A percentile compares a stretch with the other conserved stretches of the same genome.
phyloP scores from a whole-genome alignment of 2,888 invertebrate species.

The Lepeophtheirus nordmannii region DNA sequence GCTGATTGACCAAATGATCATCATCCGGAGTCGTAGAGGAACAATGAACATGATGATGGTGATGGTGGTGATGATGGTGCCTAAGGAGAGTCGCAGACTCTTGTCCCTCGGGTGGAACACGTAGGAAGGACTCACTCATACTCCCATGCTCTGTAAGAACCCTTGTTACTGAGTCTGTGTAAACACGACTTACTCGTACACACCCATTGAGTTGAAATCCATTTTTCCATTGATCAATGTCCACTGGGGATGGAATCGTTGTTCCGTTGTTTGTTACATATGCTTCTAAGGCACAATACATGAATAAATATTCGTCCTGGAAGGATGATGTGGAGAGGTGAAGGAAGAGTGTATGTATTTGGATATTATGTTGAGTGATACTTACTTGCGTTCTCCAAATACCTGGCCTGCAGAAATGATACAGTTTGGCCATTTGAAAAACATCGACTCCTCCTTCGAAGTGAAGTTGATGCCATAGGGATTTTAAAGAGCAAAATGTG shows the following conservation, averaged over 20 bases:
- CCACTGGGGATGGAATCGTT: constrained; percentile 23
- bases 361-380: no score
- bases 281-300: constrained; percentile 49
- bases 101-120: constrained; percentile 25
- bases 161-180: constrained; percentile 18
- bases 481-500: constrained; percentile 37
- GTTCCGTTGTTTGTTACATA: constrained; percentile 30
- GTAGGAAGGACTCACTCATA: neutral
- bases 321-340: constrained; percentile 31
- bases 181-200: constrained; percentile 19
- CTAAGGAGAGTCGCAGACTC: constrained; percentile 23
- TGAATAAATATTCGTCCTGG: constrained; percentile 54
- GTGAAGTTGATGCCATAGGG: constrained; percentile 36
- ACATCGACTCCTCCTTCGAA: constrained; percentile 37
- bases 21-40: neutral
- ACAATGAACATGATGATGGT: neutral
- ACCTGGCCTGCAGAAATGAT: constrained; percentile 31
- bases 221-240: constrained; percentile 24
- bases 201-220: constrained; percentile 23
- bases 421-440: constrained; percentile 38
- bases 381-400: constrained; percentile 32
- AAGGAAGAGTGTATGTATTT: no score
- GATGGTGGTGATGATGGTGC: neutral
- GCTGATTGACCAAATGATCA: neutral
- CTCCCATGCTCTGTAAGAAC: neutral